Evolutionary conservation across 2,888 invertebrate species (phyloP).

Genomic region (Labia minor): DNA sequence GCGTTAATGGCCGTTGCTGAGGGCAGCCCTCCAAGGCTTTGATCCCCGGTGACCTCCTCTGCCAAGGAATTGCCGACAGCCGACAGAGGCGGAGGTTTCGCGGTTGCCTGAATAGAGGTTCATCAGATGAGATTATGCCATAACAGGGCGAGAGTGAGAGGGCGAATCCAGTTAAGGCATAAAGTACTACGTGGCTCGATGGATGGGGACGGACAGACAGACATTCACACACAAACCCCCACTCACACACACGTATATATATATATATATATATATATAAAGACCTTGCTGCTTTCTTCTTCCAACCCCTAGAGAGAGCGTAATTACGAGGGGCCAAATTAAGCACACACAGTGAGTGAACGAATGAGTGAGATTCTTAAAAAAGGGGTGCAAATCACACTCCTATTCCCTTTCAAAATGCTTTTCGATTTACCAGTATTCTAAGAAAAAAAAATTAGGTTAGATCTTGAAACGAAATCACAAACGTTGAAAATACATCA

Average conservation of each 20-base stretch:
- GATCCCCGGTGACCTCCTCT: constrained; percentile 25
- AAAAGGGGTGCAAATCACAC: too few species aligned
- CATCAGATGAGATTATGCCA: constrained; percentile 30
- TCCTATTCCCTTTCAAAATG: too few species aligned
- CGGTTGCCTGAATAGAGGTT: constrained; percentile 30
- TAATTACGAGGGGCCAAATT: constrained; percentile 41
- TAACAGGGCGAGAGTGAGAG: constrained; percentile 27
- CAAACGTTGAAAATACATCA: too few species aligned
- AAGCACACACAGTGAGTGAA: constrained; percentile 33
- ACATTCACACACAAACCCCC: background rate
- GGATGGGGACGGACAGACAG: constrained; percentile 20
- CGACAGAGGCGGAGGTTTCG: constrained; percentile 21
- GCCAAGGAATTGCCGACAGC: constrained; percentile 22
- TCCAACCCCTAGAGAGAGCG: constrained; percentile 30
- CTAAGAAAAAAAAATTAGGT: too few species aligned
- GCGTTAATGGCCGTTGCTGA: constrained; percentile 34
- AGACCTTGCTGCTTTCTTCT: constrained; percentile 13
- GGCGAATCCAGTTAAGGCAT: constrained; percentile 26
- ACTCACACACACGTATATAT: background rate
- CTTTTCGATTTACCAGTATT: too few species aligned
- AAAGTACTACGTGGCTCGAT: constrained; percentile 23
- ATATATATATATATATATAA: too few species aligned
- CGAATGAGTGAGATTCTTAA: too few species aligned
- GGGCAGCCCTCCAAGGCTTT: constrained; percentile 30
- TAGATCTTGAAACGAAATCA: too few species aligned